Percentiles rank a stretch among this genome's conserved stretches.
Evolutionary conservation across 2,113 vertebrate genomes (phyloP).

Genomic region (Rhinolophus ferrumequinum): DNA sequence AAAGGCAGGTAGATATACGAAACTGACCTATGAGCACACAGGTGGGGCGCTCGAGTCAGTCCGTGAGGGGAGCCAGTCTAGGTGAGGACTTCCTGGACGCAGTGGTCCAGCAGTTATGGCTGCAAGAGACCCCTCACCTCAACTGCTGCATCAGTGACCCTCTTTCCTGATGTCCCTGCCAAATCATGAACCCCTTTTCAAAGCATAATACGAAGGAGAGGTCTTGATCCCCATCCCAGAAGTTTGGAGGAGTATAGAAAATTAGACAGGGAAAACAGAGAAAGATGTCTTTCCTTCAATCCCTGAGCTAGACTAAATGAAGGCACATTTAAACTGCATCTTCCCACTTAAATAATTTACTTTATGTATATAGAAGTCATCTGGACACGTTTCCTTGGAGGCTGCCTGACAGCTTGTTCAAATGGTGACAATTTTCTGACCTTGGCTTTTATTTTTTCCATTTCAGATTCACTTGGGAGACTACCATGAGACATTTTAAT

Average conservation of each 20-base stretch:
- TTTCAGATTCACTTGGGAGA: conserved; percentile 63
- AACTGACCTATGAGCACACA: accelerated
- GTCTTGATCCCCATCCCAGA: accelerated
- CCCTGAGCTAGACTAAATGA: not conserved
- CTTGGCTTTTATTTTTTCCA: conserved; percentile 60
- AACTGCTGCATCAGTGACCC: accelerated
- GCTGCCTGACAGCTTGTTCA: conserved; percentile 61
- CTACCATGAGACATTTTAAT: conserved; percentile 61
- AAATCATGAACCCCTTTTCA: not conserved
- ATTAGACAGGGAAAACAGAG: not conserved
- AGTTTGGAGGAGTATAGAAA: not conserved
- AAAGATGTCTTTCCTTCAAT: not conserved
- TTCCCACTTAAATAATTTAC: not conserved
- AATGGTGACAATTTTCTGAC: conserved; percentile 54
- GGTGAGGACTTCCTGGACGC: not conserved
- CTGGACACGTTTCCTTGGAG: conserved; percentile 19
- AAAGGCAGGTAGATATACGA: not conserved
- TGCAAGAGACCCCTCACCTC: accelerated
- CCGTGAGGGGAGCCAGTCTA: accelerated
- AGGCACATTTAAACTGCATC: not conserved
- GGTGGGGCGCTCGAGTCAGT: accelerated
- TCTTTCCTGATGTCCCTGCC: accelerated
- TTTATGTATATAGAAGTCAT: conserved; percentile 37
- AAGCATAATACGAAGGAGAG: not conserved
- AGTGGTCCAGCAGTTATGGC: accelerated